Conservation (phyloP, 2,113 vertebrate species). For the Hystrix brachyura region DNA sequence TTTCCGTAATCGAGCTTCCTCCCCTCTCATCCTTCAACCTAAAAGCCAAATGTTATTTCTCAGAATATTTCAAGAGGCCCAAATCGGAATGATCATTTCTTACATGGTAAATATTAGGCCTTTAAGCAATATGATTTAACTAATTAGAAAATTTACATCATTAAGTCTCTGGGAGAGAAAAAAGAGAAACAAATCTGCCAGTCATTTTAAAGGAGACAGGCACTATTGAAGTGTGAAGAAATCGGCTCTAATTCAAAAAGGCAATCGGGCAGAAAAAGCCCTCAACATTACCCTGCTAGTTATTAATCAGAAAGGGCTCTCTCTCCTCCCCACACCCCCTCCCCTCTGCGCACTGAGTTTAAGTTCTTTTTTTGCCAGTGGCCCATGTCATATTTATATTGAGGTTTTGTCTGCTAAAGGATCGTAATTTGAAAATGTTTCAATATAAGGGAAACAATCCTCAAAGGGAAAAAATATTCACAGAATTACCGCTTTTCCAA, state of each 20-base stretch:
- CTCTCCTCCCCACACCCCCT: conserved; percentile 72
- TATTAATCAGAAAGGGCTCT: conserved; percentile 92
- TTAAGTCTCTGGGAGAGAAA: conserved; percentile 91
- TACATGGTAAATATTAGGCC: conserved; percentile 91
- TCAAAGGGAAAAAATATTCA: conserved; percentile 49
- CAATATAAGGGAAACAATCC: conserved; percentile 70
- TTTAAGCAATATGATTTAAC: conserved; percentile 94
- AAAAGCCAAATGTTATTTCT: conserved; percentile 83
- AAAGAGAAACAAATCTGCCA: conserved; percentile 92
- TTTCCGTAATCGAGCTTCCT: conserved; percentile 9
- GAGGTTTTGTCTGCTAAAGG: conserved; percentile 87
- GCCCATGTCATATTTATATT: conserved; percentile 87
- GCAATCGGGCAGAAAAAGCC: conserved; percentile 94
- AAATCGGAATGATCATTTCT: conserved; percentile 86
- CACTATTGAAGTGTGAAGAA: conserved; percentile 96
- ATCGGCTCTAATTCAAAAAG: conserved; percentile 95
- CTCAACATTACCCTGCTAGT: conserved; percentile 94
- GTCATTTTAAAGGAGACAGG: conserved; percentile 96
- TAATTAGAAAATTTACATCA: conserved; percentile 97
- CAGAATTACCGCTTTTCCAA: conserved; percentile 24
- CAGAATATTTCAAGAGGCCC: conserved; percentile 89
- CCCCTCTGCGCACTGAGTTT: conserved; percentile 79
- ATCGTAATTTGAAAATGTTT: conserved; percentile 86
- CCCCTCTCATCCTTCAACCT: conserved; percentile 60
- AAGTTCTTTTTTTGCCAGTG: conserved; percentile 88